These are phyloP conservation scores for Eumaeus atala DNA, from an alignment of 1,140 invertebrate genomes.

Conservation along the genomic window DNA sequence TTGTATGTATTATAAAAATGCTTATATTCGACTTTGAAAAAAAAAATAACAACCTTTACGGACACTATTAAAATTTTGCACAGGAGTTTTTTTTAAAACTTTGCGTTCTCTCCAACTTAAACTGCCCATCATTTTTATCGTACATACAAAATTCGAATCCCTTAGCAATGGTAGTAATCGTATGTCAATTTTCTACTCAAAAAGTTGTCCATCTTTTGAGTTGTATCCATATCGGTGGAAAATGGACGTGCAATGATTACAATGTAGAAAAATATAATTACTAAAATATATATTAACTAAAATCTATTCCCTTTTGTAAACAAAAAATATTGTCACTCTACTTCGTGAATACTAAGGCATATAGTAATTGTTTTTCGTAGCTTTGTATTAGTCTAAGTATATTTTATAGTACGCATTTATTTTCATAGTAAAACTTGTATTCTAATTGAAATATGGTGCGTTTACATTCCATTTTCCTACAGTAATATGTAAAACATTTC, in stretches of 20 bases:
- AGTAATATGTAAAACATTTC: too few relatives aligned
- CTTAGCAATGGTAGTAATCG: slow-evolving; percentile 32
- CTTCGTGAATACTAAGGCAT: slow-evolving; percentile 34
- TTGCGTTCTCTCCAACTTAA: neutral
- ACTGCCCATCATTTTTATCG: slow-evolving; percentile 18
- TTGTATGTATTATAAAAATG: slow-evolving; percentile 33
- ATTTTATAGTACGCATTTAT: neutral
- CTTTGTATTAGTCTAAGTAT: neutral
- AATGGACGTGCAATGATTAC: slow-evolving; percentile 42
- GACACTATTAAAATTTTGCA: slow-evolving; percentile 2
- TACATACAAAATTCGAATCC: slow-evolving; percentile 28
- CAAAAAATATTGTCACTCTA: slow-evolving; percentile 42
- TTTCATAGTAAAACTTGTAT: too few relatives aligned
- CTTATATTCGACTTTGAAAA: neutral
- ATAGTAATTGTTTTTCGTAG: too few relatives aligned
- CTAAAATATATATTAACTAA: slow-evolving; percentile 1
- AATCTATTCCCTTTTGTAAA: slow-evolving; percentile 41
- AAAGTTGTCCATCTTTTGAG: slow-evolving; percentile 17
- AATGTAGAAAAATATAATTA: slow-evolving; percentile 32
- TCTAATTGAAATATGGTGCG: too few relatives aligned
- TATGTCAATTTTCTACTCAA: slow-evolving; percentile 49
- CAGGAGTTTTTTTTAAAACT: slow-evolving; percentile 5
- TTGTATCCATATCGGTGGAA: slow-evolving; percentile 20
- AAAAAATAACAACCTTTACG: neutral
- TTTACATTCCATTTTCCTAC: too few relatives aligned